These are phyloP conservation scores for Schizotus pectinicornis DNA, from an alignment of 2,888 invertebrate genomes.

Conservation along the genomic window DNA sequence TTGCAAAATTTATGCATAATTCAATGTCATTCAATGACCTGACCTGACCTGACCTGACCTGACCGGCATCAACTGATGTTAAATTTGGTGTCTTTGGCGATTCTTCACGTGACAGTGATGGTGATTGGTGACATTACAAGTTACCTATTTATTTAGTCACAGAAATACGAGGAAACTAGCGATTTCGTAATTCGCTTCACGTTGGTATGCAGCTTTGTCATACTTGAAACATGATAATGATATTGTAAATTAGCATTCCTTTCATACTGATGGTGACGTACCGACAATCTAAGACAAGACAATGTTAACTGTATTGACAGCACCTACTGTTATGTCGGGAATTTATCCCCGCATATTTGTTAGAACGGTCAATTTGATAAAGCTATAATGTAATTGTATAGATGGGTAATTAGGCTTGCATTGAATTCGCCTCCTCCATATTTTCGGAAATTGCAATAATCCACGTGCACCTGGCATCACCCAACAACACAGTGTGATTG, in stretches of 20 bases:
- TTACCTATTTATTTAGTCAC: no score
- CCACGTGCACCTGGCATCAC: constrained; percentile 9
- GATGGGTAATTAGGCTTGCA: neutral
- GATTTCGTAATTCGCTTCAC: constrained; percentile 12
- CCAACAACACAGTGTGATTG: constrained; percentile 5
- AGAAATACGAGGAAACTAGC: no score
- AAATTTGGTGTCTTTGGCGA: no score
- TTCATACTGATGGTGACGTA: constrained; percentile 11
- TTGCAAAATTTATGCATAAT: no score
- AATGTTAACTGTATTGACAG: constrained; percentile 20
- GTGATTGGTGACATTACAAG: no score
- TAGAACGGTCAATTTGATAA: constrained; percentile 3
- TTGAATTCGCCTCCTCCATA: constrained; percentile 7
- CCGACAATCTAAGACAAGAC: constrained; percentile 1
- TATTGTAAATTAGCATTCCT: constrained; percentile 18
- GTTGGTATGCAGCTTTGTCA: constrained; percentile 15
- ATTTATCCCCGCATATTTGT: constrained; percentile 7
- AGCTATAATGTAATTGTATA: no score
- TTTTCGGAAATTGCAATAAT: constrained; percentile 16
- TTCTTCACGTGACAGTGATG: no score
- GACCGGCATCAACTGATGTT: no score
- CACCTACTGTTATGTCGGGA: constrained; percentile 13
- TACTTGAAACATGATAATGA: constrained; percentile 9
- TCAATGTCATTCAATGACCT: no score
- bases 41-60: no score